Base-by-base conservation (phyloP, 2,888 invertebrate species). In the Idaea dimidiata region DNA sequence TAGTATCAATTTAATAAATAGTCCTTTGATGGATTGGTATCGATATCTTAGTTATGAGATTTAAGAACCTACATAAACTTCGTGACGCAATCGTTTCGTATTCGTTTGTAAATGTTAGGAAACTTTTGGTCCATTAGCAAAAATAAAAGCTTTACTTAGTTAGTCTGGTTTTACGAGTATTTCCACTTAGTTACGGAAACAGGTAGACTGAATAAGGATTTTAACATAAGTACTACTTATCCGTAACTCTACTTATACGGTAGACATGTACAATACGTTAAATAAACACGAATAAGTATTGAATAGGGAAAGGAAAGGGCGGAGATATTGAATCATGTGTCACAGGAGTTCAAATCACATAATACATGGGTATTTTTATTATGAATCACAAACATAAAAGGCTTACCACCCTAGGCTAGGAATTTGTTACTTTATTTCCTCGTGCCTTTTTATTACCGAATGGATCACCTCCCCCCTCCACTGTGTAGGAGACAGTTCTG, bases 401-500 rank as follows among this genome's bases (percentile, higher is more conserved):
- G 63, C 61, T 63, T 64, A 70, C 63, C 64, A 66, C 63, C 65
- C 67, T 59, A 63, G 32, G 60, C 63, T 65, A 66, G 67, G 70
- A 70, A 70, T 43, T 43, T 66, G 72, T 67, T 66, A 64, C 60
- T 63, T 68, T 71, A 71, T 71, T 64, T 64, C 67, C 68, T 63
- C 70, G 65, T 66, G 72, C 62, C 67, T 62, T 70, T 70, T 70
- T 72, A 72, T 67, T 67, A 59, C 65, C 59, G 57, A 68, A 72
- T 70, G 62, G 66, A 67, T 69, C 64, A 62, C 64, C 60, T 59
- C 64, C 60, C 64, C 60, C 60, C 57, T 57, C 65, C 66, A 62
- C 61, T 63, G 64, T 62, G 65, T 62, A 63, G 14, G 43, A 17
- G 33, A 58, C 32, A 58, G 16, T 16, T 32, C 33, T 16, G 31